A percentile compares a stretch with the other conserved stretches of the same genome.
Evolutionary conservation across 2,113 vertebrate genomes (phyloP).

Genomic region (Ophthalmolycus amberensis): DNA sequence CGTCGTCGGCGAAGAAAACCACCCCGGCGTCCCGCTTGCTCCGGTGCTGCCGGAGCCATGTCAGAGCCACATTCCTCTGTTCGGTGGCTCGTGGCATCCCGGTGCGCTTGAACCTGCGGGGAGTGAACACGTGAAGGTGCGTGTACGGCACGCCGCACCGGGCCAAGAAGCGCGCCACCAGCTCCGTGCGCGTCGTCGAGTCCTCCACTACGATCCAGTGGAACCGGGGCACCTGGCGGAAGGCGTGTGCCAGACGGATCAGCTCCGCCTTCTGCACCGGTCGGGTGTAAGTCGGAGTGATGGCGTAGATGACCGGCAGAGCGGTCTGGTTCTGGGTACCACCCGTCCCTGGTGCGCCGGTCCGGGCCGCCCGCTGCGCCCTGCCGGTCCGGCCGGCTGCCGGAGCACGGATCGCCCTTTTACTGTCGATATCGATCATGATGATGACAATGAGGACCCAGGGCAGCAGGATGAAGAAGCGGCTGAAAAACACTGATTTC

Average conservation of each 20-base stretch:
- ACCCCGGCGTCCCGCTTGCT: conserved; percentile 86
- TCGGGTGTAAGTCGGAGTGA: conserved; percentile 95
- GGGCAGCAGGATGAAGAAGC: conserved; percentile 92
- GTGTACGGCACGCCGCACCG: conserved; percentile 88
- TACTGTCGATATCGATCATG: conserved; percentile 91
- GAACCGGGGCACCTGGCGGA: conserved; percentile 93
- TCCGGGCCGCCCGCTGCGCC: conserved; percentile 61
- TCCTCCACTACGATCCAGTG: conserved; percentile 98
- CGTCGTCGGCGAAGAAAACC: conserved; percentile 98
- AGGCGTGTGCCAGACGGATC: conserved; percentile 93
- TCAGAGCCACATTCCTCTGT: conserved; percentile 93
- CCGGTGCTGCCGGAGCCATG: conserved; percentile 91
- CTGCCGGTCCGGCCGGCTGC: conserved; percentile 59
- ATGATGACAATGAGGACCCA: conserved; percentile 95
- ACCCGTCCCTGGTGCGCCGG: conserved; percentile 40
- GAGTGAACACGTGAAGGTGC: conserved; percentile 93
- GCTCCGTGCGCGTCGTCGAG: conserved; percentile 87
- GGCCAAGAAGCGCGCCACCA: conserved; percentile 91
- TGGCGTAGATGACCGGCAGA: conserved; percentile 91
- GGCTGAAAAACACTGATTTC: conserved; percentile 91
- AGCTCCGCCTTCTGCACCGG: conserved; percentile 98
- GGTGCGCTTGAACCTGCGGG: conserved; percentile 93
- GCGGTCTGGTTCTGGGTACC: conserved; percentile 69
- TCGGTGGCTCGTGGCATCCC: conserved; percentile 96
- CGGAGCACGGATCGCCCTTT: conserved; percentile 81